phyloP scores from a whole-genome alignment of 2,888 invertebrate species.

The Tridacna crocea region DNA sequence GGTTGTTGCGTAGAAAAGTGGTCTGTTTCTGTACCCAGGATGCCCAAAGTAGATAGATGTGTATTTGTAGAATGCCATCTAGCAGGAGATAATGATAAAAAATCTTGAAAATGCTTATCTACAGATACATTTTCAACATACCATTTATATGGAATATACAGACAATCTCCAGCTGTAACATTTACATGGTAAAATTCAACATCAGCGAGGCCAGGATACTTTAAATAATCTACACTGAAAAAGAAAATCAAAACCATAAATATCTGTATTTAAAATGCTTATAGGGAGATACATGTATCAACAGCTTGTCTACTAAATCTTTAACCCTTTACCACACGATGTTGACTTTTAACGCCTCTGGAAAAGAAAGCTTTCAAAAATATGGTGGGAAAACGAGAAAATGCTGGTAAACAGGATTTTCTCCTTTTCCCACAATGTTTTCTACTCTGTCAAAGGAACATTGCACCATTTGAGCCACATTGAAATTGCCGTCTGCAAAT shows the following conservation, averaged over 20 bases:
- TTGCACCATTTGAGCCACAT: not conserved
- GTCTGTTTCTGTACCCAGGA: no score
- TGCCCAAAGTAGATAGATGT: no score
- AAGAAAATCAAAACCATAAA: not conserved
- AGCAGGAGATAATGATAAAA: no score
- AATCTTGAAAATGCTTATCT: no score
- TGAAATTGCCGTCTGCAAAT: not conserved
- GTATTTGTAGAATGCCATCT: no score
- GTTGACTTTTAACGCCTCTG: not conserved
- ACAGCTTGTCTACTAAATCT: not conserved
- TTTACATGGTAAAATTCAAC: conserved; percentile 78
- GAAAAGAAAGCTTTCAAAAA: not conserved
- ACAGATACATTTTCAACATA: conserved; percentile 39
- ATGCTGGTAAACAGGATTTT: not conserved
- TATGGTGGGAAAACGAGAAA: conserved; percentile 1
- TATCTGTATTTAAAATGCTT: not conserved
- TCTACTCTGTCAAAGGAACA: not conserved
- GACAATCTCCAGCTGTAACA: conserved; percentile 80
- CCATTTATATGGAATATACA: conserved; percentile 82
- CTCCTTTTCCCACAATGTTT: not conserved
- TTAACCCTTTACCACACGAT: not conserved
- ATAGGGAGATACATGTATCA: not conserved
- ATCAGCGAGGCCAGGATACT: conserved; percentile 78
- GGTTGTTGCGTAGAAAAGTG: no score
- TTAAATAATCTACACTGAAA: conserved; percentile 79